Evolutionary conservation across 2,888 invertebrate genomes (phyloP), one percentile per base, ranked within the genome.

Genomic region (Bhutanitis thaidina): DNA sequence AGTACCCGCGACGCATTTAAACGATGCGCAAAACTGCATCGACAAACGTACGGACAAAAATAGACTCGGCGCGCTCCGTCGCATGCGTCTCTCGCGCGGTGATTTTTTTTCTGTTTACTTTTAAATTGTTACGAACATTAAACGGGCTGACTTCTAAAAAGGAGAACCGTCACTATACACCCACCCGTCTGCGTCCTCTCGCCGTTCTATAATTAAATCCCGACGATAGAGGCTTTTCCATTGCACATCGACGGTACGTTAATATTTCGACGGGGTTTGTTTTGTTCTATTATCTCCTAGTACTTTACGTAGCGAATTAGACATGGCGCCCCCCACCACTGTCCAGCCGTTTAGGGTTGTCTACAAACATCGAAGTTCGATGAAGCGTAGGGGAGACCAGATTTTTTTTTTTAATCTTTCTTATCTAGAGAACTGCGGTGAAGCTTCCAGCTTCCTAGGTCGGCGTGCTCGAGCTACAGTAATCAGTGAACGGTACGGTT

Each of bases 141-240:
- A 41, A 27, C 37, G 25, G 15, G 7, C 16, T 16, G 58, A 59
- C 43, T 58, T 58, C 49, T 29, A 49, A 43, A 37, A 49, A 38
- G 43, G 43, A 37, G 27, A 12, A 20, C 20, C 3, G 3, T 1
- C 5, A 27, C 27, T 27, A 4, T 27, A 27, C 1, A 4, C 5
- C 27, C 2, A 20, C 27, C 8, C 27, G 20, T 10, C 20, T 1
- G 16, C 20, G n/a, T 16, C 39, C 20, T 20, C 20, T 20, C 20
- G 20, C 20, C 30, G 27, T 1, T 37, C 38, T 50, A 44, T 34
- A 50, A 44, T 44, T 49, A 50, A 15, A 37, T 10, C 20, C 5
- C 27, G 38, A 20, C 49, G 7, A 20, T 1, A 10, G 32, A 14
- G 5, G 8, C 30, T 4, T 29, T 12, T 32, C n/a, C 32, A 34